Evolutionary conservation across 2,888 invertebrate genomes (phyloP), one percentile per base, ranked within the genome.

Genomic region (Ischnus inquisitorius): DNA sequence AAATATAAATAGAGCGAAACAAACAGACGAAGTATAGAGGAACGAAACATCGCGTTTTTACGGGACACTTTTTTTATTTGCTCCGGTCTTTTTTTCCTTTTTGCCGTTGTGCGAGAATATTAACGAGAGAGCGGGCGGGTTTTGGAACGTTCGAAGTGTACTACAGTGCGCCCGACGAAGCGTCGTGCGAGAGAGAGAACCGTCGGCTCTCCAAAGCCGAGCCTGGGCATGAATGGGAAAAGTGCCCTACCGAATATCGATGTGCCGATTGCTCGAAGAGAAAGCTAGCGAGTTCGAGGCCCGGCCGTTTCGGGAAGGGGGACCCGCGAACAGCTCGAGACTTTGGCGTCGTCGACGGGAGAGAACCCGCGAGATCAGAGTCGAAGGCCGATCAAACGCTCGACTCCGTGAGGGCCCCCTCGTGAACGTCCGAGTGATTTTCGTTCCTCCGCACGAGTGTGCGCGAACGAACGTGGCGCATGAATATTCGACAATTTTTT

Each of bases 211-310:
- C 62, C 84, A 46, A 75, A 86, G 82, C 34, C 79, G 80, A 82
- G 81, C 79, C 74, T 84, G 83, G 79, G 77, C 79, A 84, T 80
- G 75, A 89, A 87, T 88, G 84, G 86, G 84, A 87, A 88, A 89
- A 88, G 85, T 79, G 83, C 86, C 79, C 84, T 85, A 81, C 82
- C 88, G 85, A 85, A 86, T 86, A 91, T 94, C 91, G 84, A 82
- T 94, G 94, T 79, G 94, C 93, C 84, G 94, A 94, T 87, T 94
- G 94, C 90, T 94, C 85, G 87, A 90, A 94, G 84, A 94, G 93
- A 91, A 90, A 90, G 90, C 89, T 89, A 88, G 88, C 87, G 80
- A 85, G 81, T 83, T 78, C 72, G 82, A 72, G 72, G 60, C 72
- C 89, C 88, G 89, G 94, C 89, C 82, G 92, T 46, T 90, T 89